phyloP scores from a whole-genome alignment of 2,113 vertebrate genomes.

The Rhipidura dahli region DNA sequence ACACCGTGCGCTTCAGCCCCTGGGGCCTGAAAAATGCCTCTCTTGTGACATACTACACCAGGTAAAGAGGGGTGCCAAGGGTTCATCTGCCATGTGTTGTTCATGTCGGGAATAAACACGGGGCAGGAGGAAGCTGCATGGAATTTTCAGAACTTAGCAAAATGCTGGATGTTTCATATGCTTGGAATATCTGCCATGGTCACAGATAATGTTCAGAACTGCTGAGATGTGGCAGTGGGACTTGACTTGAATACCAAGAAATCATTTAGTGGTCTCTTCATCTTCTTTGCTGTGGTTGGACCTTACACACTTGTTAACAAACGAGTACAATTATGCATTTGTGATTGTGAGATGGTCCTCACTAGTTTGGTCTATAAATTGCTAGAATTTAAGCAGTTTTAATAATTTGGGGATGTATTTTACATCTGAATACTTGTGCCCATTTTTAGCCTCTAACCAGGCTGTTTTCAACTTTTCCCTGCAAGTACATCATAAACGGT shows the following conservation, averaged over 20 bases:
- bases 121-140: not conserved
- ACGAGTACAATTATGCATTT: not conserved
- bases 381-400: not conserved
- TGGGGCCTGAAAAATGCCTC: conserved; percentile 91
- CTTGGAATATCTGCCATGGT: not conserved
- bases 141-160: not conserved
- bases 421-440: not conserved
- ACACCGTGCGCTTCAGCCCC: conserved; percentile 94
- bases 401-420: not conserved
- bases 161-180: not conserved
- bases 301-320: not conserved
- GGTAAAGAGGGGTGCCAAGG: conserved; percentile 68
- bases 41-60: conserved; percentile 90
- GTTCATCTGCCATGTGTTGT: not conserved
- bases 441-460: not conserved
- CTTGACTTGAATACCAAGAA: not conserved
- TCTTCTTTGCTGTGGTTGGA: not conserved
- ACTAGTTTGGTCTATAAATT: not conserved
- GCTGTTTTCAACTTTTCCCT: not conserved
- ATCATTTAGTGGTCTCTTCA: not conserved
- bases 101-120: rapidly evolving
- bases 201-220: not conserved
- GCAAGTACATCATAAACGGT: not conserved
- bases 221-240: not conserved
- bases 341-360: not conserved